phyloP scores from a whole-genome alignment of 2,113 vertebrate species.

The Marcusenius ussheri region DNA sequence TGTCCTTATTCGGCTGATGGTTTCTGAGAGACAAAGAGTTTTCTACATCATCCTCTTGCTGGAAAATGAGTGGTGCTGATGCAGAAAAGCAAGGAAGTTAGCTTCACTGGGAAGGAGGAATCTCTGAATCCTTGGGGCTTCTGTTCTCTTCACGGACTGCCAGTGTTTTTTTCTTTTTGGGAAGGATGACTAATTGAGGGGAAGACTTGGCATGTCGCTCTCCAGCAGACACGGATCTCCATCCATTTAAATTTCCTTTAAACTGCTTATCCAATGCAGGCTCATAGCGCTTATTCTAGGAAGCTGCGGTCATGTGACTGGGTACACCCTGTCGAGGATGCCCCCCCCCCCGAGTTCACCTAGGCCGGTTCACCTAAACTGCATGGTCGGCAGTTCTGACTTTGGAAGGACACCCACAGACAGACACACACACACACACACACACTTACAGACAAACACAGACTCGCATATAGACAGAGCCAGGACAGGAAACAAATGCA shows the following conservation, averaged over 20 bases:
- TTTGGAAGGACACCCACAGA: not conserved
- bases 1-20: not conserved
- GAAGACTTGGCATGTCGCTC: not conserved
- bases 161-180: not conserved
- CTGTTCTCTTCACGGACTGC: not conserved
- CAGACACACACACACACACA: not conserved
- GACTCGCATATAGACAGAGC: not conserved
- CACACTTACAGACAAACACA: not conserved
- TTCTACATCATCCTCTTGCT: not conserved
- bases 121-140: not conserved
- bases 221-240: not conserved
- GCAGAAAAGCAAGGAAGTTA: not conserved
- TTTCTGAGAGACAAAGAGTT: not conserved
- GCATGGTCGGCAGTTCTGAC: too few relatives aligned
- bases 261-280: not conserved
- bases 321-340: not conserved
- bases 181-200: conserved; percentile 8
- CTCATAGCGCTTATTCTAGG: not conserved
- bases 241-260: not conserved
- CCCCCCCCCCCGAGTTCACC: too few relatives aligned
- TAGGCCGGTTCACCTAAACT: too few relatives aligned
- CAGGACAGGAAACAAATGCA: not conserved
- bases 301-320: not conserved
- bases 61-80: not conserved
- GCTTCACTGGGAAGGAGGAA: not conserved